These are phyloP conservation scores for Augochlorella aurata DNA, from an alignment of 2,888 invertebrate species.

Conservation along the genomic window DNA sequence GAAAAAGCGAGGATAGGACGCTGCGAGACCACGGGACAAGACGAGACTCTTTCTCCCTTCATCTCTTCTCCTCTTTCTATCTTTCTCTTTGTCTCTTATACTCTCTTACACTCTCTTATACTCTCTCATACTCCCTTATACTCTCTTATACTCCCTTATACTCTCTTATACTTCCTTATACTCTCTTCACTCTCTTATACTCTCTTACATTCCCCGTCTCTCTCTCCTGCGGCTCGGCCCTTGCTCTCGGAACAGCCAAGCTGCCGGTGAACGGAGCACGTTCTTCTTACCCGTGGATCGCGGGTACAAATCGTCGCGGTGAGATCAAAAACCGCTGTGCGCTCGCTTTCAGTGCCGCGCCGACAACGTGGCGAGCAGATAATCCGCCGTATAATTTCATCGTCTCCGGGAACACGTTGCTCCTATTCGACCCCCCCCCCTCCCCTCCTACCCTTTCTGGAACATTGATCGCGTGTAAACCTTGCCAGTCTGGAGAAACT, in stretches of 20 bases:
- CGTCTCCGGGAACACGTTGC: conserved; percentile 25
- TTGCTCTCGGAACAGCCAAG: conserved; percentile 14
- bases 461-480: conserved; percentile 43
- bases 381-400: conserved; percentile 66
- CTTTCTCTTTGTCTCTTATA: background rate
- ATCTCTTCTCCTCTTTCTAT: no score
- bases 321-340: conserved; percentile 71
- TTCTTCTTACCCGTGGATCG: conserved; percentile 65
- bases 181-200: no score
- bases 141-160: no score
- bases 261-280: conserved; percentile 54
- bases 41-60: conserved; percentile 22
- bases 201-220: no score
- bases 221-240: background rate
- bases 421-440: conserved; percentile 23
- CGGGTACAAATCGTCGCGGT: conserved; percentile 75
- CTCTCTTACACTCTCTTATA: background rate
- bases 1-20: conserved; percentile 44
- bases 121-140: no score
- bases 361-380: conserved; percentile 57
- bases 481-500: conserved; percentile 17
- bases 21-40: background rate
- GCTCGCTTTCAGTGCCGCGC: conserved; percentile 58
- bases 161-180: no score
- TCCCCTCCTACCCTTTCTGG: background rate